Percentiles rank a stretch among this genome's conserved stretches.
Evolutionary conservation across 2,797 vertebrate species (phyloP).

Genomic region (Momotus momota): DNA sequence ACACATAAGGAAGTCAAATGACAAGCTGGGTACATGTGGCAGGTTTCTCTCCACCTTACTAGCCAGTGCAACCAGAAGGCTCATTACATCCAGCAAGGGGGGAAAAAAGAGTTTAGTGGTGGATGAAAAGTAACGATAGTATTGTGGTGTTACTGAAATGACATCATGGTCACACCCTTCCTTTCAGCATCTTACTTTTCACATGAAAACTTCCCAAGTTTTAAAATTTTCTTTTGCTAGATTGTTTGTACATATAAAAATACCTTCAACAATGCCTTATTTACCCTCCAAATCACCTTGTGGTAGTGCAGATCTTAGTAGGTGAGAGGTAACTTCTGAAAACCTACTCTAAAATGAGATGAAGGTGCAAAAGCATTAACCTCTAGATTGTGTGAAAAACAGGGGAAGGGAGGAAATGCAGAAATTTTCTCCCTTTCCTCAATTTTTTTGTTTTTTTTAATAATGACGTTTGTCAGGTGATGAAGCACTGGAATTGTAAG

Average conservation of each 20-base stretch:
- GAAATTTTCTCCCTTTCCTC: neutral
- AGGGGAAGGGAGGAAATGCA: neutral
- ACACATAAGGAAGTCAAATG: neutral
- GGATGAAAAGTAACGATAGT: neutral
- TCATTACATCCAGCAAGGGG: neutral
- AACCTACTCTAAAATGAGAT: neutral
- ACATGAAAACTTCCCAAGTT: neutral
- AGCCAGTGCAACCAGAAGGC: neutral
- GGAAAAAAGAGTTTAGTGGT: neutral
- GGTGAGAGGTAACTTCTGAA: neutral
- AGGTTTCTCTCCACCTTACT: neutral
- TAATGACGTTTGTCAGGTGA: neutral
- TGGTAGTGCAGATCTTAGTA: neutral
- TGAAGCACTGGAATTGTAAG: neutral
- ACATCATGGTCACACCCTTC: neutral
- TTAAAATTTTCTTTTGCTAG: neutral
- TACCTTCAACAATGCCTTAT: neutral
- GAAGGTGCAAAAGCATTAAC: neutral
- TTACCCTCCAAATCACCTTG: neutral
- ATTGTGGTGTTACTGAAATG: neutral
- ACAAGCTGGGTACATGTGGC: neutral
- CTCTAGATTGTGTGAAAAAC: neutral
- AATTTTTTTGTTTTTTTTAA: neutral
- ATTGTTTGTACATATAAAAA: neutral
- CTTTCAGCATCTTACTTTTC: neutral